These are phyloP conservation scores for Oenanthe melanoleuca DNA, from an alignment of 2,113 vertebrate species.

Conservation along the genomic window DNA sequence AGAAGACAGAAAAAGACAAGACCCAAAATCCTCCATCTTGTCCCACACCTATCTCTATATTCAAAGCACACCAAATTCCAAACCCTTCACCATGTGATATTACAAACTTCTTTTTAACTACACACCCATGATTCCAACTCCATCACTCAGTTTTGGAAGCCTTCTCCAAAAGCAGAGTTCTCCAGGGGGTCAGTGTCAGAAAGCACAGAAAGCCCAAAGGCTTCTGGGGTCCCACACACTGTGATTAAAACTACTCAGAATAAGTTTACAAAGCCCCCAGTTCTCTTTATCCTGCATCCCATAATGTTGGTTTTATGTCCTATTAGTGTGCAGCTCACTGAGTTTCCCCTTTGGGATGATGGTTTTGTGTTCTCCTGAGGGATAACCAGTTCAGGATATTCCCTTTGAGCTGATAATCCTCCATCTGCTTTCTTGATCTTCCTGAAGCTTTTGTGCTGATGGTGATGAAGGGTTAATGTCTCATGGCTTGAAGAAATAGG, in stretches of 20 bases:
- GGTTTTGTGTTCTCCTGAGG: background rate
- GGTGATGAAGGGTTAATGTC: background rate
- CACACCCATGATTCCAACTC: no score
- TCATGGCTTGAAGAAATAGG: background rate
- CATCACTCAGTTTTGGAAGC: no score
- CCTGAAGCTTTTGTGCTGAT: background rate
- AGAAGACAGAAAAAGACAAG: no score
- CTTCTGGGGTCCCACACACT: no score
- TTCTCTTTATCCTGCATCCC: background rate
- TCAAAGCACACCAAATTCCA: no score
- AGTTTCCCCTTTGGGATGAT: background rate
- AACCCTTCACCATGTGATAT: no score
- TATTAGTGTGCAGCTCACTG: background rate
- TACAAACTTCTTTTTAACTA: no score
- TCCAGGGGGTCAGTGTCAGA: no score
- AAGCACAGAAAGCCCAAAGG: no score
- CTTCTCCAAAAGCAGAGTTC: no score
- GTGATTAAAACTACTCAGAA: background rate
- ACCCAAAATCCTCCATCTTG: no score
- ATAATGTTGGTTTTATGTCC: background rate
- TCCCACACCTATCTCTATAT: no score
- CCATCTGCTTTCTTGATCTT: background rate
- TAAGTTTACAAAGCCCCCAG: accelerated
- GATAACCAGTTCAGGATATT: background rate
- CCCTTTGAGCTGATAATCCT: background rate